Evolutionary conservation across 1,140 invertebrate genomes (phyloP).

Genomic region (Formica selysi): DNA sequence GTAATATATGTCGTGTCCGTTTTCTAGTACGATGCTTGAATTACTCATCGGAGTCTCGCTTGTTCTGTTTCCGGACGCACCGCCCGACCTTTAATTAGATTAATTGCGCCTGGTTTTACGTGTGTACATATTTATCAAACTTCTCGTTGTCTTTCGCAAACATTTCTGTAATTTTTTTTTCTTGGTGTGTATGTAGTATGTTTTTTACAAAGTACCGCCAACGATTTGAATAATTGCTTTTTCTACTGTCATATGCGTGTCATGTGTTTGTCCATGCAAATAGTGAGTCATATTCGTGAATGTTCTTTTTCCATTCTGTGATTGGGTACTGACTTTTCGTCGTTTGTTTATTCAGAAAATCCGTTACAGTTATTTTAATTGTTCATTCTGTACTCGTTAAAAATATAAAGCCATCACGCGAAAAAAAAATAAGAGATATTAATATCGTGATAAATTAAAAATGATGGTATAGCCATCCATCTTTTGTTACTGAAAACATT

Average conservation of each 20-base stretch:
- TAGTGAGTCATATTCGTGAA: slow-evolving; percentile 2
- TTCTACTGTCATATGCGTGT: not conserved
- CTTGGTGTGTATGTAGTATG: not conserved
- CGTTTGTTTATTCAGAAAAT: not conserved
- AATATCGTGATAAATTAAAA: not conserved
- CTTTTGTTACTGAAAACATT: not conserved
- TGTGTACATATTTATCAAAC: slow-evolving; percentile 15
- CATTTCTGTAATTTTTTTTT: not conserved
- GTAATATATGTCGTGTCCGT: slow-evolving; percentile 2
- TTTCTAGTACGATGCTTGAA: not conserved
- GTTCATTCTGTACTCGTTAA: not conserved
- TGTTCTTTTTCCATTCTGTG: not conserved
- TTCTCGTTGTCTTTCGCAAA: slow-evolving; percentile 18
- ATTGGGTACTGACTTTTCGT: not conserved
- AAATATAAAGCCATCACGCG: not conserved
- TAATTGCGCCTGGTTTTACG: slow-evolving; percentile 41
- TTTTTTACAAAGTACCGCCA: not conserved
- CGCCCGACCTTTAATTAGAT: slow-evolving; percentile 51
- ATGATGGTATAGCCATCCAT: not conserved
- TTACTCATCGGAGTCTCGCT: not conserved
- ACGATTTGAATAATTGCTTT: slow-evolving; percentile 12
- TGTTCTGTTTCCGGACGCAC: slow-evolving; percentile 10
- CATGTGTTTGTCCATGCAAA: slow-evolving; percentile 6
- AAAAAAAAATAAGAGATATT: not conserved
- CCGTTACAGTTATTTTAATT: slow-evolving; percentile 14